These are phyloP conservation scores for Chamaetylas fuelleborni DNA, from an alignment of 2,113 vertebrate species.

Conservation along the genomic window DNA sequence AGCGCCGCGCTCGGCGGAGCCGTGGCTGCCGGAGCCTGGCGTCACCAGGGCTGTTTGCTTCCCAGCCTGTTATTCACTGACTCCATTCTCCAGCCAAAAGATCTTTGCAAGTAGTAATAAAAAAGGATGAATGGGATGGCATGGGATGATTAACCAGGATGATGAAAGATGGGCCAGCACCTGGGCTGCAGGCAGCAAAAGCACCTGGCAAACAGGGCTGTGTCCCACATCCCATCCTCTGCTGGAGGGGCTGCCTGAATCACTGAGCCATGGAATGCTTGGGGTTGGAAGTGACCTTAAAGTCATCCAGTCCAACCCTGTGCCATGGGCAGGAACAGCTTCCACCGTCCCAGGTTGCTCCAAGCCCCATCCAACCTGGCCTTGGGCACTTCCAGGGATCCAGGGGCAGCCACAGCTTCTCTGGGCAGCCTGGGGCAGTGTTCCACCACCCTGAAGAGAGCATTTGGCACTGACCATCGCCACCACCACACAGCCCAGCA, in stretches of 20 bases:
- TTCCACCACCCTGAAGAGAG: not conserved
- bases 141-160: not conserved
- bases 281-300: not conserved
- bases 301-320: not conserved
- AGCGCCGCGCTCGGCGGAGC: rapidly evolving
- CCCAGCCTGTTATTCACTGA: not conserved
- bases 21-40: not conserved
- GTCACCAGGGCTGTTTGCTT: not conserved
- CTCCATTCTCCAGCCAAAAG: conserved; percentile 18
- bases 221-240: not conserved
- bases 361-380: rapidly evolving
- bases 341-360: not conserved
- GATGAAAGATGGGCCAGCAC: not conserved
- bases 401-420: not conserved
- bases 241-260: not conserved
- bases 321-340: not conserved
- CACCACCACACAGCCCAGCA: not conserved
- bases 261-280: not conserved
- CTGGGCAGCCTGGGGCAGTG: not conserved
- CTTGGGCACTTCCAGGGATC: not conserved
- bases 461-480: not conserved
- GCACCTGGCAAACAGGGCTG: not conserved
- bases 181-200: not conserved
- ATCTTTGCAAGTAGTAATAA: conserved; percentile 4
- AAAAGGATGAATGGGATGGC: conserved; percentile 11